Conservation (phyloP, 2,888 invertebrate genomes). For the Drosophila anomelani region DNA sequence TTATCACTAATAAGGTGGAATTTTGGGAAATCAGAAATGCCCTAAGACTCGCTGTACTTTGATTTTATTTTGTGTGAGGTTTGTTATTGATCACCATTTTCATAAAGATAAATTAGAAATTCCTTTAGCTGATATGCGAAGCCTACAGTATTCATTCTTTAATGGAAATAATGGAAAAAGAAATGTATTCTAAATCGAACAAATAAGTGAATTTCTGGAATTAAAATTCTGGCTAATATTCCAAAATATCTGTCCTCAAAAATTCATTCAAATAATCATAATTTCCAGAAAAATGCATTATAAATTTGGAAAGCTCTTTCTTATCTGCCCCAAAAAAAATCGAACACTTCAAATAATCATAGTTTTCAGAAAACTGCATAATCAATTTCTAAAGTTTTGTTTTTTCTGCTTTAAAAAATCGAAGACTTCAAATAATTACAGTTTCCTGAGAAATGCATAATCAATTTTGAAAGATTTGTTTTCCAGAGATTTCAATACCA, state of each 20-base stretch:
- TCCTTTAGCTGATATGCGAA: background rate
- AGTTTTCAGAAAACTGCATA: no score
- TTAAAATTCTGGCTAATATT: background rate
- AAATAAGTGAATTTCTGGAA: background rate
- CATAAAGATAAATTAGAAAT: slow-evolving; percentile 16
- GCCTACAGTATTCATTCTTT: background rate
- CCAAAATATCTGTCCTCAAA: background rate
- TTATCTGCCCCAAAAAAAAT: no score
- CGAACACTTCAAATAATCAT: no score
- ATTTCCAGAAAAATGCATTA: background rate
- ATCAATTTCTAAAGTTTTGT: no score
- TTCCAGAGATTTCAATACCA: no score
- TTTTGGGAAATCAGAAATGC: slow-evolving; percentile 12
- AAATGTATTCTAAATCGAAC: background rate
- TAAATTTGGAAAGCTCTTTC: no score
- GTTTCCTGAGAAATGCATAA: no score
- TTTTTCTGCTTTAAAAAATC: no score
- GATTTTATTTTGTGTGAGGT: background rate
- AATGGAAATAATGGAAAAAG: background rate
- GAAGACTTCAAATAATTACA: no score
- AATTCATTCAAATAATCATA: background rate
- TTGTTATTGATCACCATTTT: slow-evolving; percentile 25
- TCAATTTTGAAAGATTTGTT: no score
- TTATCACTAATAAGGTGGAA: slow-evolving; percentile 19
- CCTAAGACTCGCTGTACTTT: background rate